Percentiles rank a stretch among this genome's conserved stretches.
Evolutionary conservation across 1,140 invertebrate genomes (phyloP).

Genomic region (Drosophila varians): DNA sequence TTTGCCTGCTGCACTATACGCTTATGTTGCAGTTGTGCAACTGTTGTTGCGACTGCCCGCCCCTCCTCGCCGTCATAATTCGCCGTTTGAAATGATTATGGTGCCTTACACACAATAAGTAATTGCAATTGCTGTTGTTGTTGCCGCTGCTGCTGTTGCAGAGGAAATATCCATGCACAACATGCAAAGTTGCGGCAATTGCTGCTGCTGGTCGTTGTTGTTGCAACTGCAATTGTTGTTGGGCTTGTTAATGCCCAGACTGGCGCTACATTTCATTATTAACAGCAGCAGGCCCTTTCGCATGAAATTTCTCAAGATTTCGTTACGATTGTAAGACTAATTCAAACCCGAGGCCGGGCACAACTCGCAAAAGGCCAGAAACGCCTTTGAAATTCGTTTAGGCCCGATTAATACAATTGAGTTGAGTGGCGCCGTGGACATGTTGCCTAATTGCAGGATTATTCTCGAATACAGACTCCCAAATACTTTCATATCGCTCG

Average conservation of each 20-base stretch:
- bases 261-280: constrained; percentile 27
- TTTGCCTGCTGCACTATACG: constrained; percentile 46
- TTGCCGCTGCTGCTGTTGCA: constrained; percentile 13
- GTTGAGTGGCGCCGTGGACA: constrained; percentile 18
- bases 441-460: constrained; percentile 39
- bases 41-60: constrained; percentile 20
- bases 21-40: constrained; percentile 22
- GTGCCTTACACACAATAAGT: constrained; percentile 35
- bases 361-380: background rate
- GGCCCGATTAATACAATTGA: constrained; percentile 14
- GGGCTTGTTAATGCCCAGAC: constrained; percentile 28
- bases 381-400: constrained; percentile 5
- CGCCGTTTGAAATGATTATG: constrained; percentile 78
- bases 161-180: constrained; percentile 47
- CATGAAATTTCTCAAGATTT: constrained; percentile 6
- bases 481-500: constrained; percentile 16
- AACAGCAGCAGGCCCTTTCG: background rate
- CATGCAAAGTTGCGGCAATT: constrained; percentile 11
- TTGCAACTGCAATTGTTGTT: constrained; percentile 8
- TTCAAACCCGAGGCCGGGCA: too few relatives aligned
- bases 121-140: constrained; percentile 33
- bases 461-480: constrained; percentile 14
- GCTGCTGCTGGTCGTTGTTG: background rate
- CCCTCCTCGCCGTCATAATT: constrained; percentile 66
- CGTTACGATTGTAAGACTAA: background rate